These are phyloP conservation scores for Silvanus unidentatus DNA, from an alignment of 2,888 invertebrate genomes.

Conservation along the genomic window DNA sequence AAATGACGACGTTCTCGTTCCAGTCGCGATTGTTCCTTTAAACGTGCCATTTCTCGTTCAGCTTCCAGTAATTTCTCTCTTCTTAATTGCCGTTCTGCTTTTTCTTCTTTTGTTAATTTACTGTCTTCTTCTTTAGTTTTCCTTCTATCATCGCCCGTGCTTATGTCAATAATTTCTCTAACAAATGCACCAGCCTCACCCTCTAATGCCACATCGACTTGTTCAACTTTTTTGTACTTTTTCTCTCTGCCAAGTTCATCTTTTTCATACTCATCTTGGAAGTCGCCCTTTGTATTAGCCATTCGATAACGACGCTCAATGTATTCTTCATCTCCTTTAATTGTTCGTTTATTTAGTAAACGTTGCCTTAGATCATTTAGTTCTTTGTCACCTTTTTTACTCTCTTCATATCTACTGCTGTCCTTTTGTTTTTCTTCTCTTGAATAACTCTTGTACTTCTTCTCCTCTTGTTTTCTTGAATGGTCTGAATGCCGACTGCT, in stretches of 20 bases:
- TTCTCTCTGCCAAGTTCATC: conserved; percentile 29
- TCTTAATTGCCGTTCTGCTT: conserved; percentile 51
- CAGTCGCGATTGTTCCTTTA: conserved; percentile 67
- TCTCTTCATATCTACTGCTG: conserved; percentile 37
- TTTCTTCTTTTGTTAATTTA: conserved; percentile 41
- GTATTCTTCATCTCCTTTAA: conserved; percentile 52
- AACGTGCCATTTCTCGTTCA: conserved; percentile 70
- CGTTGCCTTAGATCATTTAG: conserved; percentile 72
- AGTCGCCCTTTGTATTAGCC: conserved; percentile 4
- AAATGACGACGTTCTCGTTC: conserved; percentile 67
- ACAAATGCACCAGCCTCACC: conserved; percentile 45
- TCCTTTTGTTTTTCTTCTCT: conserved; percentile 33
- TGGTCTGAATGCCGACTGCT: conserved; percentile 32
- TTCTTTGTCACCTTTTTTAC: conserved; percentile 54
- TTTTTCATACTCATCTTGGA: conserved; percentile 24
- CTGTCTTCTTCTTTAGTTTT: conserved; percentile 45
- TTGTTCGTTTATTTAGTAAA: conserved; percentile 62
- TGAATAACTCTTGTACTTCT: conserved; percentile 25
- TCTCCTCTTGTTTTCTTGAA: conserved; percentile 37
- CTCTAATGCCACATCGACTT: conserved; percentile 36
- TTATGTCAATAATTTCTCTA: conserved; percentile 45
- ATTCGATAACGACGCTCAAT: not conserved
- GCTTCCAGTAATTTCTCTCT: conserved; percentile 65
- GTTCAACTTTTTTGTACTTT: conserved; percentile 28
- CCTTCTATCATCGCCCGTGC: conserved; percentile 35